These are phyloP conservation scores for Centroberyx gerrardi DNA, from an alignment of 2,797 vertebrate genomes.

Conservation along the genomic window DNA sequence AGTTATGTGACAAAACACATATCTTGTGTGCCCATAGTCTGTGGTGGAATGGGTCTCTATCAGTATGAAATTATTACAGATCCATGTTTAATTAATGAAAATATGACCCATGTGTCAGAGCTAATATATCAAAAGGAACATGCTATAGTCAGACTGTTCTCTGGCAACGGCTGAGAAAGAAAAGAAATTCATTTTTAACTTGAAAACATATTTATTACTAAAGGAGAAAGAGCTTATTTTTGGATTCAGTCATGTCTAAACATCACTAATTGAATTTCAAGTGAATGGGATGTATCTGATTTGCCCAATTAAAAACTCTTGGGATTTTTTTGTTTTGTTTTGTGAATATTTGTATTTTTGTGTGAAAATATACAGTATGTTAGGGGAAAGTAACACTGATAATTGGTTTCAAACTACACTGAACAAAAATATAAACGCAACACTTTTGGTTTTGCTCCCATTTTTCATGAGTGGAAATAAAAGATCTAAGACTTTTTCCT, in stretches of 20 bases:
- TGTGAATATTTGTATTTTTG: too few species aligned
- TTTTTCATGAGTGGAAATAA: too few species aligned
- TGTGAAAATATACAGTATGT: too few species aligned
- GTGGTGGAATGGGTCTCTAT: constrained; percentile 69
- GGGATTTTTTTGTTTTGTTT: not conserved
- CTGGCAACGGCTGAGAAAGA: constrained; percentile 14
- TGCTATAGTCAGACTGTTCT: constrained; percentile 32
- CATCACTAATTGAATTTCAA: constrained; percentile 21
- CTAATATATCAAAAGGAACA: constrained; percentile 74
- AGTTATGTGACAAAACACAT: constrained; percentile 74
- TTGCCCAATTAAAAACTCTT: constrained; percentile 7
- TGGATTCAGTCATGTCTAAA: not conserved
- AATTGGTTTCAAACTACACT: too few species aligned
- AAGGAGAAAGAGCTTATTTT: constrained; percentile 11
- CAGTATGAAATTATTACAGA: constrained; percentile 73
- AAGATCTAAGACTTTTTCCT: too few species aligned
- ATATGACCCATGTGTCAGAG: constrained; percentile 78
- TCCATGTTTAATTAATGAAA: constrained; percentile 81
- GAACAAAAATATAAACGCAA: too few species aligned
- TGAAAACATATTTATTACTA: constrained; percentile 1
- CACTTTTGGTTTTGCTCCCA: too few species aligned
- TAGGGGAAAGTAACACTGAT: not conserved
- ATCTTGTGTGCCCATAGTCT: constrained; percentile 70
- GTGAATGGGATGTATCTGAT: not conserved
- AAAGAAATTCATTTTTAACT: constrained; percentile 15